A percentile compares a stretch with the other conserved stretches of the same genome.
phyloP scores from a whole-genome alignment of 2,797 vertebrate species.

The Oreochromis grahami region DNA sequence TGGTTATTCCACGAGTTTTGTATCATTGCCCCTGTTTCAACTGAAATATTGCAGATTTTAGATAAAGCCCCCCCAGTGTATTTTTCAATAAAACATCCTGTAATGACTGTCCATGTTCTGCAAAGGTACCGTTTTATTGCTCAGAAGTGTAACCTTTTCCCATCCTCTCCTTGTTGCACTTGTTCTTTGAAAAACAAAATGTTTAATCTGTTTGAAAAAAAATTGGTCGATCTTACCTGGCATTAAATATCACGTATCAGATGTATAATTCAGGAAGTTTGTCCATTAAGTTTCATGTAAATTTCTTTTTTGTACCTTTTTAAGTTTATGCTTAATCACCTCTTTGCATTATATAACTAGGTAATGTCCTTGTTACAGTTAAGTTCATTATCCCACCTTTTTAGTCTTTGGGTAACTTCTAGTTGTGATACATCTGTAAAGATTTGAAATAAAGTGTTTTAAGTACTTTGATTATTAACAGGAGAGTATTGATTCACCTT shows the following conservation, averaged over 20 bases:
- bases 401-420: slow-evolving; percentile 73
- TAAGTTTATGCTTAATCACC: slow-evolving; percentile 63
- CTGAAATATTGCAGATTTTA: slow-evolving; percentile 40
- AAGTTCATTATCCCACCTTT: slow-evolving; percentile 67
- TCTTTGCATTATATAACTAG: slow-evolving; percentile 76
- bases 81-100: slow-evolving; percentile 24
- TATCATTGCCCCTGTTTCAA: slow-evolving; percentile 35
- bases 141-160: slow-evolving; percentile 57
- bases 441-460: slow-evolving; percentile 80
- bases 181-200: slow-evolving; percentile 50
- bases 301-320: slow-evolving; percentile 56
- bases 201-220: slow-evolving; percentile 7
- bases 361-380: slow-evolving; percentile 70
- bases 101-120: slow-evolving; percentile 50
- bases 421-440: slow-evolving; percentile 80
- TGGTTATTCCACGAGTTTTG: slow-evolving; percentile 47
- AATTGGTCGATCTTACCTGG: slow-evolving; percentile 38
- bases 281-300: slow-evolving; percentile 46
- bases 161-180: slow-evolving; percentile 61
- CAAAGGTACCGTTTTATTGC: slow-evolving; percentile 68
- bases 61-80: slow-evolving; percentile 22
- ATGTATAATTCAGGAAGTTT: slow-evolving; percentile 68
- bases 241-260: slow-evolving; percentile 53
- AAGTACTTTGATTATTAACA: slow-evolving; percentile 53
- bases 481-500: neutral